These are phyloP conservation scores for Epinephelus fuscoguttatus DNA, from an alignment of 2,113 vertebrate species.

Conservation along the genomic window DNA sequence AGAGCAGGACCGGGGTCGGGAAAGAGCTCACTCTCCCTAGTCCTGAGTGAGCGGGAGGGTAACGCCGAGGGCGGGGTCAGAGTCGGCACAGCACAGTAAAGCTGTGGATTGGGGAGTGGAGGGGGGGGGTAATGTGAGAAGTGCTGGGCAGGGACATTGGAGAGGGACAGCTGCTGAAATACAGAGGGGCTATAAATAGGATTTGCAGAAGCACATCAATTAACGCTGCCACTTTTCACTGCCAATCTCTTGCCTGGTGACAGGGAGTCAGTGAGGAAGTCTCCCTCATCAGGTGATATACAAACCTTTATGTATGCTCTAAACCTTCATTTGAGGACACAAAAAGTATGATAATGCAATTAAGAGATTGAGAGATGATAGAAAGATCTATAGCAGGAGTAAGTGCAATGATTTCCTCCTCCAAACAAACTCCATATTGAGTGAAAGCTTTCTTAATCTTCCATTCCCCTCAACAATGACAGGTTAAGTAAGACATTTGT, in stretches of 20 bases:
- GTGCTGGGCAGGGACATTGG: conserved; percentile 63
- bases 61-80: conserved; percentile 54
- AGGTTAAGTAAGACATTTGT: background rate
- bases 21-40: conserved; percentile 49
- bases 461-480: too few species aligned
- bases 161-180: conserved; percentile 88
- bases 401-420: background rate
- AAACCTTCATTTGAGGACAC: background rate
- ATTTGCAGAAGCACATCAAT: conserved; percentile 56
- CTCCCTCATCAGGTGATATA: conserved; percentile 11
- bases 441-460: background rate
- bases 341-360: background rate
- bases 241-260: conserved; percentile 51
- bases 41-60: conserved; percentile 51
- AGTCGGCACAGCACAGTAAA: conserved; percentile 52
- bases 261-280: conserved; percentile 27
- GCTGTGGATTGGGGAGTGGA: conserved; percentile 52
- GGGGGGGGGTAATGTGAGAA: conserved; percentile 73
- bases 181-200: conserved; percentile 88
- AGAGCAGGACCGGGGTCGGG: conserved; percentile 46
- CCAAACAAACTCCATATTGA: background rate
- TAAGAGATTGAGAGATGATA: background rate
- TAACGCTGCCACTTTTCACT: conserved; percentile 58
- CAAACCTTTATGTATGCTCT: background rate
- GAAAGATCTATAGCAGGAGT: background rate